Evolutionary conservation across 1,140 invertebrate genomes (phyloP).

Genomic region (Yoshiicerus persimilis): DNA sequence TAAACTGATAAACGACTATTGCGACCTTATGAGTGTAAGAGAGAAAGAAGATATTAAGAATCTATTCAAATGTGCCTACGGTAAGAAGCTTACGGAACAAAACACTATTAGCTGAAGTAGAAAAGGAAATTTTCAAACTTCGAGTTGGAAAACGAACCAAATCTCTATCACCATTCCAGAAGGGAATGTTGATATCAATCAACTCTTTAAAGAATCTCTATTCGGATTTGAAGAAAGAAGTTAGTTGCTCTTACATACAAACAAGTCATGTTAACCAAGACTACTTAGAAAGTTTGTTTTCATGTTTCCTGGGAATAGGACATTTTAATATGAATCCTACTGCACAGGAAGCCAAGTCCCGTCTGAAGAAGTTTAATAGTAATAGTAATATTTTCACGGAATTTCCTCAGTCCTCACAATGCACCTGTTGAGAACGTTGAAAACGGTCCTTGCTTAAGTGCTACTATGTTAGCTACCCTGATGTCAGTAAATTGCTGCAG

Average conservation of each 20-base stretch:
- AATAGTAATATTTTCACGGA: not conserved
- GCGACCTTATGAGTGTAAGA: not conserved
- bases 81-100: not conserved
- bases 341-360: not conserved
- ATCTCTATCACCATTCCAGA: not conserved
- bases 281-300: not conserved
- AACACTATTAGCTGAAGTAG: too few species aligned
- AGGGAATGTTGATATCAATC: not conserved
- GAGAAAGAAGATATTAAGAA: not conserved
- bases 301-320: not conserved
- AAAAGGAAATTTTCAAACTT: too few species aligned
- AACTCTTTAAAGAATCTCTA: not conserved
- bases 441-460: not conserved
- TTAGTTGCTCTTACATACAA: not conserved
- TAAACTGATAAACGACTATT: not conserved
- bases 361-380: not conserved
- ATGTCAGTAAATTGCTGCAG: not conserved
- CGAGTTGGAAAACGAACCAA: not conserved
- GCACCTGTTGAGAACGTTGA: not conserved
- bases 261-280: not conserved
- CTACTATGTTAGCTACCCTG: not conserved
- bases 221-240: not conserved
- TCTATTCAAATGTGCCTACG: not conserved
- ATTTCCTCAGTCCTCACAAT: not conserved
- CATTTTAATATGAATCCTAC: not conserved